Conservation (phyloP, 1,140 invertebrate species). For the Scaptomyza graminum region DNA sequence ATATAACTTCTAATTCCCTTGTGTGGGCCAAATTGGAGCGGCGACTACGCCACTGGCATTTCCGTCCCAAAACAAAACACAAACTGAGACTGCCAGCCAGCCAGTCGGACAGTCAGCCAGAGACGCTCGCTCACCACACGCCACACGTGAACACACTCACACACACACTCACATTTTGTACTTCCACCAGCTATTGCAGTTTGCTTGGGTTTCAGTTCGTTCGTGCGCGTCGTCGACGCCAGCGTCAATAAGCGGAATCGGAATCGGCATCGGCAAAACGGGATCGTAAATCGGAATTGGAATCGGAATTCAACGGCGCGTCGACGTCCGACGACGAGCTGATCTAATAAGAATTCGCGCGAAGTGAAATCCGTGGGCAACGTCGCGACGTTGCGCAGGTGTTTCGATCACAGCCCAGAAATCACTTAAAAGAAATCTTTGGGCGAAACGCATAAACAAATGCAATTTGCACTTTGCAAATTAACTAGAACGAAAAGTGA, state of each 20-base stretch:
- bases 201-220: constrained; percentile 62
- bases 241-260: constrained; percentile 57
- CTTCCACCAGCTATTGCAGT: constrained; percentile 74
- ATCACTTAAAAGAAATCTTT: background rate
- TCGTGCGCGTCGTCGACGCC: constrained; percentile 57
- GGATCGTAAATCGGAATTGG: constrained; percentile 16
- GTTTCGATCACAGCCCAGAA: constrained; percentile 23
- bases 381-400: constrained; percentile 43
- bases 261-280: constrained; percentile 22
- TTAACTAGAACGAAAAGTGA: constrained; percentile 44
- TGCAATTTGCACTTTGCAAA: constrained; percentile 24
- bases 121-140: constrained; percentile 49
- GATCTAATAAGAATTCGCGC: constrained; percentile 44
- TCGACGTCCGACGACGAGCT: constrained; percentile 14
- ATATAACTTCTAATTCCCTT: background rate
- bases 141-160: constrained; percentile 23
- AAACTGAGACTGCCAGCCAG: constrained; percentile 59
- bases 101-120: constrained; percentile 44
- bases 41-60: constrained; percentile 60
- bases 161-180: constrained; percentile 38
- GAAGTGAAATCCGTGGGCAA: constrained; percentile 44
- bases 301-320: constrained; percentile 31
- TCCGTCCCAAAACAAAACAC: constrained; percentile 77
- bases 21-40: constrained; percentile 11
- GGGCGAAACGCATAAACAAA: constrained; percentile 26